Percentiles rank a stretch among this genome's conserved stretches.
These are phyloP conservation scores for Agrotis clavis DNA, from an alignment of 2,888 invertebrate genomes.

Conservation along the genomic window DNA sequence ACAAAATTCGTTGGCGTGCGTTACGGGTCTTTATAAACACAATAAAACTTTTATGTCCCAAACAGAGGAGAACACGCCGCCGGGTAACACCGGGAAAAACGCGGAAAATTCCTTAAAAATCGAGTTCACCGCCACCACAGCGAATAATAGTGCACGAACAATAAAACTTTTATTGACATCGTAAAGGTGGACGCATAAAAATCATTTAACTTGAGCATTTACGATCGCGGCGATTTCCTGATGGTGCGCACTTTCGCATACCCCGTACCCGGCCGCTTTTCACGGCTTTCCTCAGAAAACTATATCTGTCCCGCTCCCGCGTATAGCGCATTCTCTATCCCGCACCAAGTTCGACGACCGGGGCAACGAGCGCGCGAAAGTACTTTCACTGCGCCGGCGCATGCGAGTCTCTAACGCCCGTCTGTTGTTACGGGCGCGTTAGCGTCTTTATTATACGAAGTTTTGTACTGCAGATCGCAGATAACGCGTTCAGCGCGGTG, in stretches of 20 bases:
- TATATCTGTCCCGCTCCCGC: slow-evolving; percentile 77
- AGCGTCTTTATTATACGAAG: slow-evolving; percentile 76
- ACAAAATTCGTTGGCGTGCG: slow-evolving; percentile 24
- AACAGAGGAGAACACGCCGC: slow-evolving; percentile 35
- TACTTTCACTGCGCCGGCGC: slow-evolving; percentile 90
- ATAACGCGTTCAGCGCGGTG: slow-evolving; percentile 75
- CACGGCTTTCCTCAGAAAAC: slow-evolving; percentile 85
- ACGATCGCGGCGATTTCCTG: slow-evolving; percentile 85
- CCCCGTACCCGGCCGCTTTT: slow-evolving; percentile 80
- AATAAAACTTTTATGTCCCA: slow-evolving; percentile 38
- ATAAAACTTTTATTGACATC: slow-evolving; percentile 81
- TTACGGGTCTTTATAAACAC: slow-evolving; percentile 30
- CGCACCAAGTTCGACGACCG: slow-evolving; percentile 87
- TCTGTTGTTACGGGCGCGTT: slow-evolving; percentile 79
- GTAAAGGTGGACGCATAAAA: slow-evolving; percentile 85
- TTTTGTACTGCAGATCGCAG: slow-evolving; percentile 73
- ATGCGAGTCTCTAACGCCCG: slow-evolving; percentile 82
- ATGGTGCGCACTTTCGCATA: slow-evolving; percentile 84
- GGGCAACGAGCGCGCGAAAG: slow-evolving; percentile 90
- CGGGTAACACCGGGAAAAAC: slow-evolving; percentile 37
- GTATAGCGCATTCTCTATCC: slow-evolving; percentile 72
- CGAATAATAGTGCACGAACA: slow-evolving; percentile 72
- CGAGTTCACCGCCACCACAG: slow-evolving; percentile 66
- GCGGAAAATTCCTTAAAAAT: slow-evolving; percentile 69
- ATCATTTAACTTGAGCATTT: slow-evolving; percentile 80